These are phyloP conservation scores for Petrosia ficiformis DNA, from an alignment of 37 sponge, comb jelly and placozoan genomes.

Conservation along the genomic window DNA sequence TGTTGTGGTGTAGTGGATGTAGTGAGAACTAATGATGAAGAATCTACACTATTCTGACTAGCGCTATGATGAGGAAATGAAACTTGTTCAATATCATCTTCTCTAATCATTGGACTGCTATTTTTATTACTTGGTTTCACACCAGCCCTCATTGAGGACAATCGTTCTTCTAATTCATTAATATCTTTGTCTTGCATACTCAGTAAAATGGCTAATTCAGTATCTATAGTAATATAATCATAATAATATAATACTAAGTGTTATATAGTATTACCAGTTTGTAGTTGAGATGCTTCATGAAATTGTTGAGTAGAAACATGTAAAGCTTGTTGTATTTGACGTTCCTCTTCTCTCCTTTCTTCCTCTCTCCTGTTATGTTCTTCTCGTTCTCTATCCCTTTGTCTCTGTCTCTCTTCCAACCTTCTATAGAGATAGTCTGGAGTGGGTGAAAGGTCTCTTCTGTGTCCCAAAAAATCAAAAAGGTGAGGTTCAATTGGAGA, in stretches of 20 bases:
- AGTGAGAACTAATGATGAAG: neutral
- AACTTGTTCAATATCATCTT: neutral
- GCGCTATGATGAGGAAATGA: neutral
- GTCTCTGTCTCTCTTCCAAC: neutral
- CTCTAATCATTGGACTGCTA: neutral
- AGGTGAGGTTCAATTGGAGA: too few species aligned
- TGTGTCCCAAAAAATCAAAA: neutral
- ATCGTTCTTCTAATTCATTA: too few species aligned
- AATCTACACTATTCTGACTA: neutral
- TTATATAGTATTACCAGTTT: slow-evolving; percentile 10
- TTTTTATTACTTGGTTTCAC: neutral
- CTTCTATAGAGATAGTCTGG: neutral
- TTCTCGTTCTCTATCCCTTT: neutral
- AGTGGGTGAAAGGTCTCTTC: neutral
- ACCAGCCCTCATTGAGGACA: too few species aligned
- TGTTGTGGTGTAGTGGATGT: neutral
- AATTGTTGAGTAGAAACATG: slow-evolving; percentile 24
- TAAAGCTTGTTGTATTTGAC: neutral
- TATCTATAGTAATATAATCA: slow-evolving; percentile 9
- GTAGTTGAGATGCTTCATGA: slow-evolving; percentile 22
- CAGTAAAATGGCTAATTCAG: slow-evolving; percentile 31
- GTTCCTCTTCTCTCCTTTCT: slow-evolving; percentile 2
- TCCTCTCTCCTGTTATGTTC: neutral
- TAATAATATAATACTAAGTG: too few species aligned
- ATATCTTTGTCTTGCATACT: slow-evolving; percentile 12